These are phyloP conservation scores for Pseudomyrmex dendroicus DNA, from an alignment of 1,140 invertebrate genomes.

Conservation along the genomic window DNA sequence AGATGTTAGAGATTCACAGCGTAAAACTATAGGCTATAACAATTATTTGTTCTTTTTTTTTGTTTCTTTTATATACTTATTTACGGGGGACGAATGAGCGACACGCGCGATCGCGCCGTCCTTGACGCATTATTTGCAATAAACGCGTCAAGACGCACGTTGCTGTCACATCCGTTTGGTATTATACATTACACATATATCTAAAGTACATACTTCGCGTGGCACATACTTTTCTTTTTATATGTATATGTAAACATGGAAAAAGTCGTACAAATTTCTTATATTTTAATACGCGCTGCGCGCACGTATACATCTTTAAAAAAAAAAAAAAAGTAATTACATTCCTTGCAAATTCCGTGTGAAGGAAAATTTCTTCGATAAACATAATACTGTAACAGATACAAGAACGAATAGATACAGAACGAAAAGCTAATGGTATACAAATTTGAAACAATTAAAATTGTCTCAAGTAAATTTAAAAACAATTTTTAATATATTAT, in stretches of 20 bases:
- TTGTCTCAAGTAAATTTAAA: too few relatives aligned
- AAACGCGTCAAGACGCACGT: slow-evolving; percentile 14
- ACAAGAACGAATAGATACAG: too few relatives aligned
- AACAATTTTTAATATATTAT: too few relatives aligned
- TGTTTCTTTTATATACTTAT: not conserved
- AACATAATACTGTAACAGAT: too few relatives aligned
- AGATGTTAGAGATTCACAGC: slow-evolving; percentile 38
- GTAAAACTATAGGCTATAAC: slow-evolving; percentile 45
- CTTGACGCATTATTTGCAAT: slow-evolving; percentile 11
- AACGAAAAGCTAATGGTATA: too few relatives aligned
- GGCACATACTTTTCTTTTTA: not conserved
- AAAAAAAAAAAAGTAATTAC: not conserved
- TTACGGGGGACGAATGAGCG: not conserved
- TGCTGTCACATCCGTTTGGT: not conserved
- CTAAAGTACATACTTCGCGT: not conserved
- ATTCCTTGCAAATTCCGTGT: not conserved
- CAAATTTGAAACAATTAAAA: too few relatives aligned
- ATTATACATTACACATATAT: slow-evolving; percentile 17
- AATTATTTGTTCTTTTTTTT: not conserved
- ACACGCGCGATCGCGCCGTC: too few relatives aligned
- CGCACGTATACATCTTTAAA: not conserved
- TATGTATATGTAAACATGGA: slow-evolving; percentile 44
- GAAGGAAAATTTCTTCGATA: slow-evolving; percentile 14
- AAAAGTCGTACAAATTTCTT: slow-evolving; percentile 45
- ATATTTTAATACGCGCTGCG: not conserved